Conservation (phyloP, 2,113 vertebrate species). For the Petromus typicus region DNA sequence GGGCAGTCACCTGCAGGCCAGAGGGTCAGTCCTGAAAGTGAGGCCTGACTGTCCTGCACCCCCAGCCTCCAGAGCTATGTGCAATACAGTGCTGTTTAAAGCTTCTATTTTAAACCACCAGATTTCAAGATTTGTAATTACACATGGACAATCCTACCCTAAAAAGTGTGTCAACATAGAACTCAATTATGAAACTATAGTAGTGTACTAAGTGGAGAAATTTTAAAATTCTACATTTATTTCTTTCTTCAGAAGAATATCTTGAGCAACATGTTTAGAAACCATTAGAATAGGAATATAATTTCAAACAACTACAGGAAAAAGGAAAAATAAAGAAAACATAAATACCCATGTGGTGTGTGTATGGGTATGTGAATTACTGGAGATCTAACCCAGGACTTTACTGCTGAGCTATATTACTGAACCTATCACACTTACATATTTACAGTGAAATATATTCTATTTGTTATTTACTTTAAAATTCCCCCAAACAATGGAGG, state of each 20-base stretch:
- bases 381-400: neutral
- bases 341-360: neutral
- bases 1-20: neutral
- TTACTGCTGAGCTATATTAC: neutral
- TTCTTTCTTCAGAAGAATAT: neutral
- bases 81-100: neutral
- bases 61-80: neutral
- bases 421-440: neutral
- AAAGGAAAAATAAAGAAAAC: neutral
- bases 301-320: neutral
- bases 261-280: neutral
- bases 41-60: neutral
- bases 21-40: neutral
- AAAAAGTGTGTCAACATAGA: neutral
- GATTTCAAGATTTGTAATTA: neutral
- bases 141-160: neutral
- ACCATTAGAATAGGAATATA: neutral
- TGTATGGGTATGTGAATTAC: too few species aligned
- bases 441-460: neutral
- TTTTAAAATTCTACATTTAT: neutral
- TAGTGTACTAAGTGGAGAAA: neutral
- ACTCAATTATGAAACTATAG: neutral
- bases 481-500: slow-evolving; percentile 2
- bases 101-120: neutral
- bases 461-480: slow-evolving; percentile 31